Percentiles rank a stretch among this genome's conserved stretches.
phyloP scores from a whole-genome alignment of 2,888 invertebrate species.

The Sminthurides aquaticus region DNA sequence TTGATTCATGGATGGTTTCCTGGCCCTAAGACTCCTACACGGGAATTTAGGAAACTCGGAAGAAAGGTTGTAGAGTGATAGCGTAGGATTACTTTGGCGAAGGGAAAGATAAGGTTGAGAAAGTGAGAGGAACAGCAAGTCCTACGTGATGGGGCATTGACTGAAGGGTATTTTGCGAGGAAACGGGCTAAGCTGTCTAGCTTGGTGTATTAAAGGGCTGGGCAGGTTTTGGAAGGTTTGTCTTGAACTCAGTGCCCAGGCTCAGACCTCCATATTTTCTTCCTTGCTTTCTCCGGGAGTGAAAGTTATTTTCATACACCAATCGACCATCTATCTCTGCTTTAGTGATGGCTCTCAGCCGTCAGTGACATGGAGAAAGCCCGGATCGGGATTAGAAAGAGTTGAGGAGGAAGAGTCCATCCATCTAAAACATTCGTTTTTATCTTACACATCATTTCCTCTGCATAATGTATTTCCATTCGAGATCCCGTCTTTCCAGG shows the following conservation, averaged over 20 bases:
- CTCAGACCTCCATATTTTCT: too few species aligned
- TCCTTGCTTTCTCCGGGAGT: neutral
- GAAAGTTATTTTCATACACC: neutral
- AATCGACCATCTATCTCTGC: neutral
- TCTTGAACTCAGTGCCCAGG: too few species aligned
- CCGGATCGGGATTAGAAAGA: constrained; percentile 16
- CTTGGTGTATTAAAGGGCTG: neutral
- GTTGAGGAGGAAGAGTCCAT: constrained; percentile 16
- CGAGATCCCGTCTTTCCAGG: neutral
- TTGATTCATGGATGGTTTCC: neutral
- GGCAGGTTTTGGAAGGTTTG: neutral
- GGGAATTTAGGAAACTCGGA: neutral
- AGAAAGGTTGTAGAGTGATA: neutral
- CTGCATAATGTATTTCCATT: constrained; percentile 32
- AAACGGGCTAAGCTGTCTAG: too few species aligned
- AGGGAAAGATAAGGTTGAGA: neutral
- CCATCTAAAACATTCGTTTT: constrained; percentile 33
- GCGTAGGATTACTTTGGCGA: neutral
- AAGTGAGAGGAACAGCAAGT: too few species aligned
- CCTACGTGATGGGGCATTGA: too few species aligned
- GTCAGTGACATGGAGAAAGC: constrained; percentile 16
- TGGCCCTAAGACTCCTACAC: neutral
- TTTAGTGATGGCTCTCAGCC: constrained; percentile 4
- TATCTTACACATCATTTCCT: constrained; percentile 37
- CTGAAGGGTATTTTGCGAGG: too few species aligned